Base-by-base conservation (phyloP, 2,113 vertebrate genomes). In the Elgaria multicarinata region DNA sequence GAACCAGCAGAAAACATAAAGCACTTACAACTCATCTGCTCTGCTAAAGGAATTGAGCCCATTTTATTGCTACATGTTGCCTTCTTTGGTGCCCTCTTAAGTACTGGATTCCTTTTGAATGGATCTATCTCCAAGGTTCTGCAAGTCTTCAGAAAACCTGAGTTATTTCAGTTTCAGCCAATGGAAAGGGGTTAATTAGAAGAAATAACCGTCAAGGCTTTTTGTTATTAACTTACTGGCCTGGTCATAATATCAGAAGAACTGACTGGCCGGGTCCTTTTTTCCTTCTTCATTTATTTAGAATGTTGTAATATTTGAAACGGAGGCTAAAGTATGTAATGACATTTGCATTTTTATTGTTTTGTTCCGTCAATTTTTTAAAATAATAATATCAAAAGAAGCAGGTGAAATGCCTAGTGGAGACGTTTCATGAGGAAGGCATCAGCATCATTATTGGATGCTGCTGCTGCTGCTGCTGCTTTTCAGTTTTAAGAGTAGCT, bases 41-140 rank as follows among this genome's bases (percentile, higher is more conserved):
- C 82, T 92, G 87, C 84, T 91, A 92, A 92, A 81, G 46, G 33
- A 90, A 39, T 46, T 82, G 66, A 62, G 76, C 33, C 4, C 0
- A 2, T 93, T 95, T 91, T 83, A 26, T 36, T 2, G 71, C 87
- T 76, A 33, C 85, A 86, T 84, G 84, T 53, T 92, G 90, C 83
- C 88, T 92, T 90, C 50, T 91, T 20, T 85, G 80, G 83, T 28
- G 28, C 67, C 9, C 3, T 85, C 1, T 55, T 86, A 81, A 83
- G 90, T 88, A 84, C 64, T 92, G 90, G 92, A 89, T 83, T 91
- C 85, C 75, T 1, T 87, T 91, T 78, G 10, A 16, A 14, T 67
- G 66, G 87, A 89, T 44, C 6, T 3, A 62, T 2, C 3, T 88
- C 76, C 77, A 33, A 12, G 18, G 10, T 36, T 39, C 26, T 81